Percentiles rank a stretch among this genome's conserved stretches.
Conservation (phyloP, 1,140 invertebrate genomes). For the Neotoxoptera formosana region DNA sequence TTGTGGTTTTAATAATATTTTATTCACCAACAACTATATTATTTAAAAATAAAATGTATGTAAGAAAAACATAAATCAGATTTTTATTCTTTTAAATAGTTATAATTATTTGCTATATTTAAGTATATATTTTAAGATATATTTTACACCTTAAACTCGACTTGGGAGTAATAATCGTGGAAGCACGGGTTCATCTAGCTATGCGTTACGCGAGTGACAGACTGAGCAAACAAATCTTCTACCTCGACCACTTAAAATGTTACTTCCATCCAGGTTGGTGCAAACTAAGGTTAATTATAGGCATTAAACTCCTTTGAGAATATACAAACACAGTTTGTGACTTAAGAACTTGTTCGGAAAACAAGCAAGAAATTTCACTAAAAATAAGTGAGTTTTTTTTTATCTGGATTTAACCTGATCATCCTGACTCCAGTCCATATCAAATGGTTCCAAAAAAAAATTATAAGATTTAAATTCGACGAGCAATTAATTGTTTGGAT, state of each 20-base stretch:
- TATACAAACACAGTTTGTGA: background rate
- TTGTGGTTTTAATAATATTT: no score
- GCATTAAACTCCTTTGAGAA: background rate
- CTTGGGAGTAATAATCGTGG: background rate
- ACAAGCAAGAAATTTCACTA: background rate
- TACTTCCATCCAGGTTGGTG: background rate
- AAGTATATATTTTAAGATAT: no score
- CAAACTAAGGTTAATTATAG: background rate
- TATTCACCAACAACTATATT: background rate
- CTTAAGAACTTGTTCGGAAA: background rate
- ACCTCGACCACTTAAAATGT: background rate
- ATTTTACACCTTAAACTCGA: background rate
- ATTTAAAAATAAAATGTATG: background rate
- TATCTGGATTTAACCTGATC: no score
- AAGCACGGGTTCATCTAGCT: background rate
- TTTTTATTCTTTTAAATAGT: background rate
- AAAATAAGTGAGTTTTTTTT: background rate
- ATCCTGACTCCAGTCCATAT: fast-evolving
- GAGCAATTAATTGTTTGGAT: no score
- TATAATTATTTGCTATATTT: background rate
- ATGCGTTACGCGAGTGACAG: background rate
- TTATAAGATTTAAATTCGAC: background rate
- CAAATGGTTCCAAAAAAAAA: background rate
- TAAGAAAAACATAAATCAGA: background rate
- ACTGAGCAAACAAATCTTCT: constrained; percentile 24